Base-by-base conservation (phyloP, 2,888 invertebrate genomes). In the Heliconius charithonia region DNA sequence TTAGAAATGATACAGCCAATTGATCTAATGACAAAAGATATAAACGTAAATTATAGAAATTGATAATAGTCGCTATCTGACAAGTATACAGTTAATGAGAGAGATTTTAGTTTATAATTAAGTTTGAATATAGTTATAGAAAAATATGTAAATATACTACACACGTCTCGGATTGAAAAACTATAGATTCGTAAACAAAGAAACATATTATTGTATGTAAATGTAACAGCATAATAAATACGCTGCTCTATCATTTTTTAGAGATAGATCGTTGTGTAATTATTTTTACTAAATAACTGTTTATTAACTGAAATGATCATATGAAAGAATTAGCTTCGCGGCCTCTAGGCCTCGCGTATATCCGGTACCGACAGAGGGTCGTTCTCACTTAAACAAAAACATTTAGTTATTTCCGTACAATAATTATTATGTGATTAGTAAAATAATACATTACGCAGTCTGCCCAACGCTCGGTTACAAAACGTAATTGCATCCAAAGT, bases 341-440 rank as follows among this genome's bases (percentile, higher is more conserved):
- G 87, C 86, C 87, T 86, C 88, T 87, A 91, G 91, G 86, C 93
- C 93, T 92, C 91, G 89, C 85, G 82, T 83, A 86, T 85, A 89
- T 94, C 94, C 94, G 94, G 91, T 89, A 92, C 87, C 89, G 88
- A 82, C 83, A 85, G 91, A 92, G 91, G 92, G 92, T 90, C 92
- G 90, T 92, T 93, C 93, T 91, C 91, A 92, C 91, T 90, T 83
- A 85, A 89, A 90, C 88, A 90, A 90, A 86, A 89, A 89, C 87
- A 89, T 90, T 91, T 89, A 88, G 86, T 89, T 86, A 88, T 89
- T 92, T 92, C 92, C 91, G 89, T 87, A 90, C 83, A 82, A 83
- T 85, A 88, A 87, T 88, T 87, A 86, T 81, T 87, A 86, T 81
- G 84, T 89, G 89, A 89, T 84, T 83, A 83, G 72, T 77, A 79